Evolutionary conservation across 2,888 invertebrate species (phyloP), one percentile per base, ranked within the genome.

Genomic region (Empis livida): DNA sequence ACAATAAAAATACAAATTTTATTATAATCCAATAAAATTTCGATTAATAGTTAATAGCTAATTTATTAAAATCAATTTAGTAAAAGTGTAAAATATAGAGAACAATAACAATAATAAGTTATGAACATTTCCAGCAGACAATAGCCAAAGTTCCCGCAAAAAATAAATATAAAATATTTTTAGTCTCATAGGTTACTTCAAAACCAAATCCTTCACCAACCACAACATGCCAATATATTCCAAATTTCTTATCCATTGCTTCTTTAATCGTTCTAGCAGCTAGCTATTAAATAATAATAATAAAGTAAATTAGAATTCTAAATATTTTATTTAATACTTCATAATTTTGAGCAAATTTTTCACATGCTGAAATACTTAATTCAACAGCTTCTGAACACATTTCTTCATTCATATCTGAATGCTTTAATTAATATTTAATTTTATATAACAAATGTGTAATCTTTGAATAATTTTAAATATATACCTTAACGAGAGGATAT

Each of bases 211-310:
- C 91, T 74, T 96, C 95, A 8, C 96, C 96, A 5, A 96, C 86
- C 1, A 95, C 85, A n/a, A 86, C 90, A 70, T 93, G 91, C 80
- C 94, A 95, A 49, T 91, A 84, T 1, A 90, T 83, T 4, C 95
- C 95, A 68, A 91, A 94, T 66, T 91, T 92, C 70, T 92, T 93
- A 70, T 96, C 96, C 84, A 96, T 82, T 42, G 81, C 78, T 59
- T 96, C 94, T 71, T 96, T 96, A 47, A 96, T 90, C 78, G 88
- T 82, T 57, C 79, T 82, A n/a, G 96, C 92, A 0, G 94, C 94
- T 55, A 79, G 75, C 80, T 93, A 45, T 31, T 52, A 50, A 20
- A 47, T 44, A 48, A 10, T 20, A 27, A 27, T 27, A 9, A 8
- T 20, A 5, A 20, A 20, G 4, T 5, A 5, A 20, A 20, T 20